Base-by-base conservation (phyloP, 2,888 invertebrate species). In the Drosophila macrospina region DNA sequence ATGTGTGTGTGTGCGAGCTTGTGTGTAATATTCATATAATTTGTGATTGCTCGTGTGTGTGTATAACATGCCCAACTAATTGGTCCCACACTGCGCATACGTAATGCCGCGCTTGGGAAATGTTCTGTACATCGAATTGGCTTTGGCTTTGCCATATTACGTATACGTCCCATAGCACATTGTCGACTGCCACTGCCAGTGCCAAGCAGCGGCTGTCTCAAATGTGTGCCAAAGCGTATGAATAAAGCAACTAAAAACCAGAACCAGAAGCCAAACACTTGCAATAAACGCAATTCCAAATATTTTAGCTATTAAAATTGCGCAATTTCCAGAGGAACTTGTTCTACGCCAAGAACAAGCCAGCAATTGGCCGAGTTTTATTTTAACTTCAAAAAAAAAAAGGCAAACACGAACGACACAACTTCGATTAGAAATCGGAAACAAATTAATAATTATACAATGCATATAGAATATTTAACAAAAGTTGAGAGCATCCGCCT, bases 61-160 rank as follows among this genome's bases (percentile, higher is more conserved):
- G 42, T 50, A 6, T 47, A 60, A 36, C 50, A 36, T 54, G 61
- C 45, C 39, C 64, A 70, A 59, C 82, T 84, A 84, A 84, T 84
- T 84, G 89, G 70, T 61, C 85, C 69, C 87, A 86, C 82, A 85
- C 78, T 85, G 81, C 82, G 82, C 68, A 84, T 84, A 84, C 83
- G 85, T 84, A 84, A 86, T 88, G 50, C 57, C 57, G 80, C 68
- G 85, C 86, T 74, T 84, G 83, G 85, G 89, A 84, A 83, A 88
- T 80, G 73, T 66, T 59, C 63, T 61, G 37, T 50, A 60, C 75
- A 76, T 52, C 66, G 57, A 59, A 44, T 70, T 65, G 15, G 45
- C 47, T 55, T 55, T 61, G 71, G 59, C 59, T 72, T 62, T 55
- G 50, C 51, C 39, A 36, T 52, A 67, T 84, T 74, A 88, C 85